Conservation (phyloP, 2,888 invertebrate species). For the Acanthacorydalis orientalis region DNA sequence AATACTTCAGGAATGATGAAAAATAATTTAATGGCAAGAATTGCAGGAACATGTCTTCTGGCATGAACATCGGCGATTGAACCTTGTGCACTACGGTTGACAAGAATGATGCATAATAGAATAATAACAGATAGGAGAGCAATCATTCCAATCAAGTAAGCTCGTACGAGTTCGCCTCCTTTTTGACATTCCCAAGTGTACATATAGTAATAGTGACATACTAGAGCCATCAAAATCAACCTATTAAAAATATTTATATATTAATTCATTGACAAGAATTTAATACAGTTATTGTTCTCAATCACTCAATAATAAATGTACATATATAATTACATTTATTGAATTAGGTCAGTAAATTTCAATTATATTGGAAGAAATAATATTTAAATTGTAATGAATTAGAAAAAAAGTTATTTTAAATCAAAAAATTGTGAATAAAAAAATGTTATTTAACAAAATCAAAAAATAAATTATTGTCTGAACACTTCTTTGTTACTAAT, state of each 20-base stretch:
- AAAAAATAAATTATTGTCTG: too few relatives aligned
- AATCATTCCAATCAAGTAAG: constrained; percentile 55
- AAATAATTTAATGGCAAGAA: constrained; percentile 54
- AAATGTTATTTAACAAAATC: too few relatives aligned
- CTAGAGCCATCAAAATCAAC: constrained; percentile 46
- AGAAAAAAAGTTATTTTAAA: too few relatives aligned
- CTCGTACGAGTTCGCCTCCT: constrained; percentile 54
- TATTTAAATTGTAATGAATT: too few relatives aligned
- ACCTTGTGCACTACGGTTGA: constrained; percentile 57
- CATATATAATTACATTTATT: too few relatives aligned
- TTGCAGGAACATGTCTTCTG: constrained; percentile 50
- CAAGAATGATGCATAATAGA: constrained; percentile 44
- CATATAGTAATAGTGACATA: constrained; percentile 43
- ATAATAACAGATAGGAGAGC: constrained; percentile 44
- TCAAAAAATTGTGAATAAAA: too few relatives aligned
- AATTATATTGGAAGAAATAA: too few relatives aligned
- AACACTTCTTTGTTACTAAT: too few relatives aligned
- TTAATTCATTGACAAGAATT: too few relatives aligned
- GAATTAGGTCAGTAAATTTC: too few relatives aligned
- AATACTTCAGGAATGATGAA: constrained; percentile 61
- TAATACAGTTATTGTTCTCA: too few relatives aligned
- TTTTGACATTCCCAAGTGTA: constrained; percentile 51
- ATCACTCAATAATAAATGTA: too few relatives aligned
- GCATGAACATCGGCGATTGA: constrained; percentile 59
- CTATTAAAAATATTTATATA: constrained; percentile 24